Evolutionary conservation across 2,113 vertebrate genomes (phyloP).

Genomic region (Chrysemys picta): DNA sequence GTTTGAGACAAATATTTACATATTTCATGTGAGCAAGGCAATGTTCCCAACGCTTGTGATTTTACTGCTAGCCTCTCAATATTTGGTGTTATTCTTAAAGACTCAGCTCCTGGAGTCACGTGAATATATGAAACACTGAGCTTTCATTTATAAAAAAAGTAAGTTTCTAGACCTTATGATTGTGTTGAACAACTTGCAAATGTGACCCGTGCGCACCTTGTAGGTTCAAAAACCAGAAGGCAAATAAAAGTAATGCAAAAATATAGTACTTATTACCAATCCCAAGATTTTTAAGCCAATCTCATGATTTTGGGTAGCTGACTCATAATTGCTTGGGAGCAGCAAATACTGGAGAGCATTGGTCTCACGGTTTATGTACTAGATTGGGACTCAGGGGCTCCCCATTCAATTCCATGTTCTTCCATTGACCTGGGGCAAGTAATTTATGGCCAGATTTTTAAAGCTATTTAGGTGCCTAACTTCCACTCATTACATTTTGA

Average conservation of each 20-base stretch:
- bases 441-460: not conserved
- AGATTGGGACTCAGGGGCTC: not conserved
- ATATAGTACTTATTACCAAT: slow-evolving; percentile 10
- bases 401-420: not conserved
- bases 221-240: not conserved
- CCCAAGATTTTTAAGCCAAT: rapidly evolving
- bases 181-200: slow-evolving; percentile 41
- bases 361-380: not conserved
- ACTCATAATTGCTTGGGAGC: not conserved
- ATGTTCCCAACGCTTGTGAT: slow-evolving; percentile 37
- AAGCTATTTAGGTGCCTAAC: no score
- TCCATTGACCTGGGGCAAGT: not conserved
- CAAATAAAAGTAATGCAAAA: slow-evolving; percentile 26
- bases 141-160: slow-evolving; percentile 44
- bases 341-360: not conserved
- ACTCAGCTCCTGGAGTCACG: slow-evolving; percentile 26
- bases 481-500: no score
- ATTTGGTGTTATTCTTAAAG: slow-evolving; percentile 11
- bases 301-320: not conserved
- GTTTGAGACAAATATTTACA: slow-evolving; percentile 1
- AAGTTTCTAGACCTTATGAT: not conserved
- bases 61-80: slow-evolving; percentile 44
- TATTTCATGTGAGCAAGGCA: not conserved
- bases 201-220: not conserved
- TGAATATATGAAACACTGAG: slow-evolving; percentile 57